A percentile compares a stretch with the other conserved stretches of the same genome.
phyloP scores from a whole-genome alignment of 2,797 vertebrate species.

The Propithecus deckenii region DNA sequence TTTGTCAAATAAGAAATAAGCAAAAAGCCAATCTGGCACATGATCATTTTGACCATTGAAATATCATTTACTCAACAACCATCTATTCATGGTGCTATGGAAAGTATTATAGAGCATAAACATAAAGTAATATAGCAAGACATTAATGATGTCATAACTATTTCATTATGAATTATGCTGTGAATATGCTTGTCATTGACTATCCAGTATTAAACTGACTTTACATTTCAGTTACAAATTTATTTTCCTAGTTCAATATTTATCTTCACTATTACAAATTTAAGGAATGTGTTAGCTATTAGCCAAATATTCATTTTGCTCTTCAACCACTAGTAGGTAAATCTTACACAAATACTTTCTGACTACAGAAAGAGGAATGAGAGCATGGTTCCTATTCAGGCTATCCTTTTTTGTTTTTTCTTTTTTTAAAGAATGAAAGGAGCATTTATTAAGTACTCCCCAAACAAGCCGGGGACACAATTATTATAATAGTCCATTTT shows the following conservation, averaged over 20 bases:
- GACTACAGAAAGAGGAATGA: background rate
- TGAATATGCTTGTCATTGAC: background rate
- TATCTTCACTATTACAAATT: background rate
- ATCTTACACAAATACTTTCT: background rate
- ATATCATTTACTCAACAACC: slow-evolving; percentile 19
- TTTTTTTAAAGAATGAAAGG: background rate
- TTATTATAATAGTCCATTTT: background rate
- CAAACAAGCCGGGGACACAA: background rate
- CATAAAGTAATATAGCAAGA: background rate
- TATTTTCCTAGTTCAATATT: background rate
- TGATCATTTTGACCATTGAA: slow-evolving; percentile 27
- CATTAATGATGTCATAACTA: background rate
- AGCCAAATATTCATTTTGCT: slow-evolving; percentile 17
- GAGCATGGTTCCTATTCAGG: background rate
- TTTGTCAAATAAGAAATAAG: background rate
- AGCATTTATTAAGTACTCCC: background rate
- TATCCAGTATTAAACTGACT: slow-evolving; percentile 28
- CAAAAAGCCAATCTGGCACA: background rate
- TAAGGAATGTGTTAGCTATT: slow-evolving; percentile 25
- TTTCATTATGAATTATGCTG: background rate
- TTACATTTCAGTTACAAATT: slow-evolving; percentile 42
- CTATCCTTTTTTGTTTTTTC: background rate
- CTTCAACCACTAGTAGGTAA: background rate
- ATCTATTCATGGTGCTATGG: background rate
- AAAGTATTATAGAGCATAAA: background rate